These are phyloP conservation scores for Erebia epiphron DNA, from an alignment of 2,888 invertebrate genomes.

Conservation along the genomic window DNA sequence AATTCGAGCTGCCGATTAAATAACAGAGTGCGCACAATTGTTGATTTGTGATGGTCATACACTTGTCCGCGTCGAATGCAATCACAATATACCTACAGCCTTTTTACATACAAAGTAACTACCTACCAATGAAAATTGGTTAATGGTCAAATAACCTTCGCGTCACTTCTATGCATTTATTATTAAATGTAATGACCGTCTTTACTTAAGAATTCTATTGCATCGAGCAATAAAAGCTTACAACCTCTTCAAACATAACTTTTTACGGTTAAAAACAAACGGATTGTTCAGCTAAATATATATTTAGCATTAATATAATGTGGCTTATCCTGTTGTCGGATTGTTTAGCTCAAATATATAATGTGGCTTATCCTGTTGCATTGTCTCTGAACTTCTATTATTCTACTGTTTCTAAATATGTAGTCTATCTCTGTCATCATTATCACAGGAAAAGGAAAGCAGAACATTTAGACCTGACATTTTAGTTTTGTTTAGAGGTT, in stretches of 20 bases:
- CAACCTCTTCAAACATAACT: no score
- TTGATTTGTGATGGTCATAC: constrained; percentile 58
- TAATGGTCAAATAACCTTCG: not conserved
- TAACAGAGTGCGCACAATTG: constrained; percentile 68
- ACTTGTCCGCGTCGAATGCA: constrained; percentile 33
- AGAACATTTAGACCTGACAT: no score
- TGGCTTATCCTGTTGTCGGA: no score
- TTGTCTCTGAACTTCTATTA: no score
- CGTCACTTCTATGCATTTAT: not conserved
- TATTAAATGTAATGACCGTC: not conserved
- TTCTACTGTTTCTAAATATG: no score
- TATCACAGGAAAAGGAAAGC: no score
- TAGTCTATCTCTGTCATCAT: no score
- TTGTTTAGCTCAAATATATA: no score
- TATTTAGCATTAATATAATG: no score
- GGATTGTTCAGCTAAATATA: no score
- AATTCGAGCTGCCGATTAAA: constrained; percentile 73
- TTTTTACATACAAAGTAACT: not conserved
- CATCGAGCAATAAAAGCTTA: not conserved
- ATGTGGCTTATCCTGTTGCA: no score
- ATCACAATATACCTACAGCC: constrained; percentile 8
- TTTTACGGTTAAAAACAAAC: not conserved
- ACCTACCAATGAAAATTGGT: not conserved
- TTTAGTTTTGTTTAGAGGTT: no score
- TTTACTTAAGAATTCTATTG: not conserved